phyloP scores from a whole-genome alignment of 2,113 vertebrate genomes.

The Xenopus tropicalis region DNA sequence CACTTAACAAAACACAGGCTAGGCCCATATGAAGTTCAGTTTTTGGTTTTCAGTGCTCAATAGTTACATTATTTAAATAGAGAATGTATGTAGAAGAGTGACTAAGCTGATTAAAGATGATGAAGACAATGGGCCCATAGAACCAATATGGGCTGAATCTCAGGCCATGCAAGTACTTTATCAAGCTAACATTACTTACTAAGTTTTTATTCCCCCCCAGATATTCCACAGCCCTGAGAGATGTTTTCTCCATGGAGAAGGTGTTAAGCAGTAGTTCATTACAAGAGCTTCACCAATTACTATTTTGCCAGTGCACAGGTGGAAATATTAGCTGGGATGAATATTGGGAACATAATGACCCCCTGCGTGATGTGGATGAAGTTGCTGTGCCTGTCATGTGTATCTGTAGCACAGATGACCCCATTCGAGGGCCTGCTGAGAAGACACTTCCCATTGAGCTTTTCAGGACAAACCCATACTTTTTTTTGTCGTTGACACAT shows the following conservation, averaged over 20 bases:
- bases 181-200: too few relatives aligned
- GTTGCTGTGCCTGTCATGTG: constrained; percentile 80
- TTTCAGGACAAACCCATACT: constrained; percentile 80
- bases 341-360: constrained; percentile 87
- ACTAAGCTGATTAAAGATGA: too few relatives aligned
- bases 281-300: constrained; percentile 73
- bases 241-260: constrained; percentile 59
- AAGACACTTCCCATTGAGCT: constrained; percentile 68
- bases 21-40: too few relatives aligned
- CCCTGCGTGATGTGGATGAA: constrained; percentile 84
- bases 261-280: constrained; percentile 70
- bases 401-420: constrained; percentile 76
- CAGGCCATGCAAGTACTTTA: too few relatives aligned
- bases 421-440: constrained; percentile 64
- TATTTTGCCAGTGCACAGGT: constrained; percentile 69
- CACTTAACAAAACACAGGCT: too few relatives aligned
- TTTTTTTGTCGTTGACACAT: constrained; percentile 73
- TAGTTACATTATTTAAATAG: too few relatives aligned
- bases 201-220: constrained; percentile 56
- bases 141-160: too few relatives aligned
- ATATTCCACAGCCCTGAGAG: constrained; percentile 68
- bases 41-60: too few relatives aligned
- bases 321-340: constrained; percentile 66
- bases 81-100: too few relatives aligned
- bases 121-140: too few relatives aligned